These are phyloP conservation scores for Apotomis turbidana DNA, from an alignment of 2,888 invertebrate species.

Conservation along the genomic window DNA sequence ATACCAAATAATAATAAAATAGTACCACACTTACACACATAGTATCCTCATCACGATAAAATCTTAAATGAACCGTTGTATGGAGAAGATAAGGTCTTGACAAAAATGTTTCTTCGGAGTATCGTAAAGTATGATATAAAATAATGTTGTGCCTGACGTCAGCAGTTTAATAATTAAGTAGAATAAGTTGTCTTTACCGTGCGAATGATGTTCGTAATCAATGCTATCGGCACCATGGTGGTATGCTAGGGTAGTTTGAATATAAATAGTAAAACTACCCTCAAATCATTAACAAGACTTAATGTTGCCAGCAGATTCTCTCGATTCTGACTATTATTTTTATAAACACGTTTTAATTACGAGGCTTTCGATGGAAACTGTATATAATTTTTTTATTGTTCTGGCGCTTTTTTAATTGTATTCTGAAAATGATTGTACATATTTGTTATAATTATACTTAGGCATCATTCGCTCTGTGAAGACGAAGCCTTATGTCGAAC, in stretches of 20 bases:
- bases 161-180: slow-evolving; percentile 39
- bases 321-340: not conserved
- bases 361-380: too few species aligned
- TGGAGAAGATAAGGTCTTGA: slow-evolving; percentile 48
- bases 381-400: not conserved
- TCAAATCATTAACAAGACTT: too few species aligned
- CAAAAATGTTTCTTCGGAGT: slow-evolving; percentile 38
- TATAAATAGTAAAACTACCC: too few species aligned
- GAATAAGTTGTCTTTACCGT: slow-evolving; percentile 7
- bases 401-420: too few species aligned
- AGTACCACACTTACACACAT: slow-evolving; percentile 41
- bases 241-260: too few species aligned
- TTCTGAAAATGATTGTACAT: not conserved
- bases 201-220: slow-evolving; percentile 21
- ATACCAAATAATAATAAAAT: slow-evolving; percentile 71
- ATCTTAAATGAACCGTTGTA: slow-evolving; percentile 51
- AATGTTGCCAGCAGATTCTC: not conserved
- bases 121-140: slow-evolving; percentile 35
- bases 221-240: too few species aligned
- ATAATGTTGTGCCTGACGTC: slow-evolving; percentile 44
- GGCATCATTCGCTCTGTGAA: slow-evolving; percentile 19
- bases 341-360: not conserved
- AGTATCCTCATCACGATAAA: slow-evolving; percentile 40
- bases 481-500: slow-evolving; percentile 12
- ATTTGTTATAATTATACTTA: not conserved